phyloP scores from a whole-genome alignment of 2,888 invertebrate species.

The Cheilosia variabilis region DNA sequence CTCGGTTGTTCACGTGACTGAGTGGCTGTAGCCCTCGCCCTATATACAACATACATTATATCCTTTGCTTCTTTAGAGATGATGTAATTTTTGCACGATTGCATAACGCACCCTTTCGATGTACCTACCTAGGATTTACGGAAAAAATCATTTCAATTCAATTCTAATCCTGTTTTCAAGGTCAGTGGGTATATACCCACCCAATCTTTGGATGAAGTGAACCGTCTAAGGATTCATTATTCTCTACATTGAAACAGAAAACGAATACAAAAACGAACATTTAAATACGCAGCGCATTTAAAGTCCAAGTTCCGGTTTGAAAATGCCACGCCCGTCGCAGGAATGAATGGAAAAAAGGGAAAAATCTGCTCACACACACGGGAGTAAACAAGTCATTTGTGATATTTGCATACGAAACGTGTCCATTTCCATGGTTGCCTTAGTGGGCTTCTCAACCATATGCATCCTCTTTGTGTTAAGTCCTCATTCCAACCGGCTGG shows the following conservation, averaged over 20 bases:
- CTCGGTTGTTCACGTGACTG: slow-evolving; percentile 30
- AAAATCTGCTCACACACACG: slow-evolving; percentile 26
- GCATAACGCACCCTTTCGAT: slow-evolving; percentile 44
- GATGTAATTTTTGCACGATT: slow-evolving; percentile 46
- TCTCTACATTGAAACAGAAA: not conserved
- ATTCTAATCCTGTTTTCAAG: slow-evolving; percentile 82
- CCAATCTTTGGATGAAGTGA: not conserved
- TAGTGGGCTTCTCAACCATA: slow-evolving; percentile 1
- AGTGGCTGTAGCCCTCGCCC: slow-evolving; percentile 22
- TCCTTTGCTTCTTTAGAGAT: slow-evolving; percentile 6
- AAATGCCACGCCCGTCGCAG: slow-evolving; percentile 47
- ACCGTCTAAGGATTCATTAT: not conserved
- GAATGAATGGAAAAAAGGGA: not conserved
- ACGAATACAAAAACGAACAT: not conserved
- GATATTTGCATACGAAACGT: slow-evolving; percentile 68
- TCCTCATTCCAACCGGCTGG: not conserved
- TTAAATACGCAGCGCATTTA: slow-evolving; percentile 12
- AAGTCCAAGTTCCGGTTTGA: slow-evolving; percentile 40
- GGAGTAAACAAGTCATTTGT: slow-evolving; percentile 63
- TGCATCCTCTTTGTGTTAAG: not conserved
- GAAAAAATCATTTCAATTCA: slow-evolving; percentile 61
- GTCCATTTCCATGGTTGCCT: slow-evolving; percentile 37
- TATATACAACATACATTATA: not conserved
- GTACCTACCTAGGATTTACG: not conserved
- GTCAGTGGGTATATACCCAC: slow-evolving; percentile 79